phyloP scores from a whole-genome alignment of 2,113 vertebrate species.

The Lasiurus borealis region DNA sequence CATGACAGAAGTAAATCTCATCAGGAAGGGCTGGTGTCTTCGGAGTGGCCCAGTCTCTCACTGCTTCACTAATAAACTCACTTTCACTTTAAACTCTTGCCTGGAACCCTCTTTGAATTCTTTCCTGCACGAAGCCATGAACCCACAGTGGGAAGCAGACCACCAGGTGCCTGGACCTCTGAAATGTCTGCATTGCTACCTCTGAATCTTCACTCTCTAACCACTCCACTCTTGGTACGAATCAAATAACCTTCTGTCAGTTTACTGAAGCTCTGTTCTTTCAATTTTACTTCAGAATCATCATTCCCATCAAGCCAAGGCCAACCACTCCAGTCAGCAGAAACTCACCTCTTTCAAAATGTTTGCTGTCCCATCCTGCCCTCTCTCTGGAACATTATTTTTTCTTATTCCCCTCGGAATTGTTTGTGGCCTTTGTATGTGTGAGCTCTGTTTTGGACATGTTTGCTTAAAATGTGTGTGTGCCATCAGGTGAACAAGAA shows the following conservation, averaged over 20 bases:
- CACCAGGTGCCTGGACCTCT: neutral
- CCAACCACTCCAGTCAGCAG: neutral
- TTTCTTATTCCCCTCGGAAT: neutral
- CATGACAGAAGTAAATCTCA: neutral
- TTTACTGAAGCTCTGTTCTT: neutral
- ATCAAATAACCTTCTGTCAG: neutral
- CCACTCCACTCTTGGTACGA: neutral
- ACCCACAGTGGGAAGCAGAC: neutral
- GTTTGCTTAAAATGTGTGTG: neutral
- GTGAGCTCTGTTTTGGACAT: neutral
- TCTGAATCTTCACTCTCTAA: neutral
- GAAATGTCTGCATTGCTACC: accelerated
- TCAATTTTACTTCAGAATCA: slow-evolving; percentile 16
- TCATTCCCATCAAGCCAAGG: neutral
- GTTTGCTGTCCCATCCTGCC: neutral
- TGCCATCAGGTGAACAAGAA: neutral
- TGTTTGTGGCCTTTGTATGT: neutral
- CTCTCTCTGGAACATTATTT: neutral
- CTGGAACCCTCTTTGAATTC: neutral
- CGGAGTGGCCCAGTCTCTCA: neutral
- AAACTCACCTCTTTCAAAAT: slow-evolving; percentile 1
- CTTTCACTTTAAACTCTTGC: neutral
- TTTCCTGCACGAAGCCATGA: neutral
- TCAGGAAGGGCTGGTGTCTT: neutral
- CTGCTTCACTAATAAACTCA: neutral